Evolutionary conservation across 2,113 vertebrate genomes (phyloP).

Genomic region (Scophthalmus maximus): DNA sequence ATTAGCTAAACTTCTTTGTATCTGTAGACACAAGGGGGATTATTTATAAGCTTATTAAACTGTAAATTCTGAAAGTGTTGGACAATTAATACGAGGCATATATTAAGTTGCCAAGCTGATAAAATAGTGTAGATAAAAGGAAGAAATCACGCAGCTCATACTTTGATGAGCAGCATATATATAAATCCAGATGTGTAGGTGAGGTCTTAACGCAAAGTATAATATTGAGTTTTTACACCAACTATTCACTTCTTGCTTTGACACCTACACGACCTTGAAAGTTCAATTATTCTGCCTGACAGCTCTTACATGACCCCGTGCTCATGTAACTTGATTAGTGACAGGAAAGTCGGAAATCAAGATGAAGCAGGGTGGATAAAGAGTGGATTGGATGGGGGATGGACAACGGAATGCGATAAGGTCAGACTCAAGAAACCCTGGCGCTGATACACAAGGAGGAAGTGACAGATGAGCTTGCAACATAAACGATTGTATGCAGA

Average conservation of each 20-base stretch:
- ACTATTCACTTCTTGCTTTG: conserved; percentile 11
- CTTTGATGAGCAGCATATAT: conserved; percentile 41
- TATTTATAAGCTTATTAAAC: conserved; percentile 76
- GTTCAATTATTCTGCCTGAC: conserved; percentile 38
- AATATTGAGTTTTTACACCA: conserved; percentile 20
- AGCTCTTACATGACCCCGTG: conserved; percentile 23
- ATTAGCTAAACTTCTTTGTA: conserved; percentile 66
- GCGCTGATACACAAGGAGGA: conserved; percentile 20
- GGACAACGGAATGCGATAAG: conserved; percentile 36
- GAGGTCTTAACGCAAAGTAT: background rate
- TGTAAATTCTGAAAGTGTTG: conserved; percentile 66
- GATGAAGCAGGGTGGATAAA: conserved; percentile 34
- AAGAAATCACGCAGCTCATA: conserved; percentile 59
- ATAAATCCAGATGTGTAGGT: conserved; percentile 9
- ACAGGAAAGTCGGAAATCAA: conserved; percentile 44
- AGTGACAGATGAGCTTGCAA: conserved; percentile 8
- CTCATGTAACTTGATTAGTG: conserved; percentile 58
- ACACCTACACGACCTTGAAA: conserved; percentile 49
- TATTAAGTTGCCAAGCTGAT: conserved; percentile 64
- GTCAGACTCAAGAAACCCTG: conserved; percentile 27
- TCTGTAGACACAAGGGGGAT: conserved; percentile 66
- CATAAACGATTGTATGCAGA: conserved; percentile 37
- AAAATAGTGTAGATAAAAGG: conserved; percentile 61
- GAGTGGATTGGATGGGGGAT: conserved; percentile 1
- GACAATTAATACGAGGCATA: conserved; percentile 64